Evolutionary conservation across 1,140 invertebrate genomes (phyloP).

Genomic region (Drosophila chauvacae): DNA sequence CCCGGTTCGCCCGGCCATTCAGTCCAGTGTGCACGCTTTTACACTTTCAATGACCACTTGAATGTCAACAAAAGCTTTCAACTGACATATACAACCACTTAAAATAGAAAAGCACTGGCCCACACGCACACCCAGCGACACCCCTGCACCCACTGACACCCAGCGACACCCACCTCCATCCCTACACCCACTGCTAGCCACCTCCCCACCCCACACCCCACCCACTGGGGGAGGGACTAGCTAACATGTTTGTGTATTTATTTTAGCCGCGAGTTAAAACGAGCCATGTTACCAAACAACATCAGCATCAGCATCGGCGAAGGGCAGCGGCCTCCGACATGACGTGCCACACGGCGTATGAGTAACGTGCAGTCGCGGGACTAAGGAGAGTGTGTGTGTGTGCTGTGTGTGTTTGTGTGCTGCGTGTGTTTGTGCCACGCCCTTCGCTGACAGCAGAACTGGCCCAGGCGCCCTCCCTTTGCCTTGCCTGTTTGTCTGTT

Average conservation of each 20-base stretch:
- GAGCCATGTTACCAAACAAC: slow-evolving; percentile 54
- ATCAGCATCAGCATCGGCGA: slow-evolving; percentile 13
- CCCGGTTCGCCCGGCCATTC: slow-evolving; percentile 5
- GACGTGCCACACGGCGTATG: slow-evolving; percentile 53
- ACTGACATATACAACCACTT: slow-evolving; percentile 81
- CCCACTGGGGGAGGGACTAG: neutral
- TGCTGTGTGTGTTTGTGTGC: neutral
- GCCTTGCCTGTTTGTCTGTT: slow-evolving; percentile 32
- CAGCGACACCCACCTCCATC: neutral
- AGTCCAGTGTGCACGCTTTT: slow-evolving; percentile 61
- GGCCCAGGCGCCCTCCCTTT: neutral
- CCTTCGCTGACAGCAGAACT: slow-evolving; percentile 27
- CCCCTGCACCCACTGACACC: slow-evolving; percentile 1
- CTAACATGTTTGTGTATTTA: slow-evolving; percentile 52
- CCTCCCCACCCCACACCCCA: too few species aligned
- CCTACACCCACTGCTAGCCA: too few species aligned
- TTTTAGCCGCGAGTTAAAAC: slow-evolving; percentile 70
- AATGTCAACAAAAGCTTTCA: slow-evolving; percentile 81
- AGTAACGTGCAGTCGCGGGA: slow-evolving; percentile 43
- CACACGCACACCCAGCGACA: slow-evolving; percentile 20
- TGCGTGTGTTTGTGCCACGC: slow-evolving; percentile 22
- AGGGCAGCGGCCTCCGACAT: slow-evolving; percentile 1
- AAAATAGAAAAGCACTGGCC: slow-evolving; percentile 72
- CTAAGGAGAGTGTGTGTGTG: slow-evolving; percentile 2
- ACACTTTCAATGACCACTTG: slow-evolving; percentile 81